These are phyloP conservation scores for Ephialtes manifestator DNA, from an alignment of 2,888 invertebrate genomes.

Conservation along the genomic window DNA sequence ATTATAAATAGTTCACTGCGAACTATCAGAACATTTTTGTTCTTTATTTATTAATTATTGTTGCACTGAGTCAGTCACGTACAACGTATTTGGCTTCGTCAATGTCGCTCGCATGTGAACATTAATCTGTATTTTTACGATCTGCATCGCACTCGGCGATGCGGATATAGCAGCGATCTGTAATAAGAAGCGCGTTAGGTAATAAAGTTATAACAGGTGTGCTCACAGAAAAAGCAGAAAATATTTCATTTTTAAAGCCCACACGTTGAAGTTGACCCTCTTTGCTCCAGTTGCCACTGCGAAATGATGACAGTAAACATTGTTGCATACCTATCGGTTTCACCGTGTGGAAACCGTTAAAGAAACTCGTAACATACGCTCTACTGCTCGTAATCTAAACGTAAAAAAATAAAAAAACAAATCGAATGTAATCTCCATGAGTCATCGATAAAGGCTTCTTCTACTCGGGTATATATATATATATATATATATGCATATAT, in stretches of 20 bases:
- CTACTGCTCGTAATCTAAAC: slow-evolving; percentile 24
- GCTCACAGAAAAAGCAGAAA: background rate
- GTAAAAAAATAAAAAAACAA: slow-evolving; percentile 62
- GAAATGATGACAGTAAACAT: background rate
- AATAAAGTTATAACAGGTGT: slow-evolving; percentile 45
- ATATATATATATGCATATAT: too few relatives aligned
- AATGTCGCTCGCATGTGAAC: background rate
- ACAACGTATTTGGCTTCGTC: background rate
- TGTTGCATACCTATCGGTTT: background rate
- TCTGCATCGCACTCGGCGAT: slow-evolving; percentile 1
- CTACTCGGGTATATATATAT: background rate
- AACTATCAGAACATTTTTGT: background rate
- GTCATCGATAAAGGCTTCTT: slow-evolving; percentile 68
- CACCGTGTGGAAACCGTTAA: background rate
- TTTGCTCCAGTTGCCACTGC: background rate
- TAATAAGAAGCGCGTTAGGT: slow-evolving; percentile 36
- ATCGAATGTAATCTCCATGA: slow-evolving; percentile 68
- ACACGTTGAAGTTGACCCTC: background rate
- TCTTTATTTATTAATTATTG: too few relatives aligned
- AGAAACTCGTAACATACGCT: slow-evolving; percentile 33
- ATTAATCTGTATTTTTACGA: slow-evolving; percentile 13
- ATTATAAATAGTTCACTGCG: background rate
- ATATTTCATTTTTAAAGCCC: background rate
- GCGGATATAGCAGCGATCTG: slow-evolving; percentile 27
- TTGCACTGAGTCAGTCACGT: background rate